phyloP scores from a whole-genome alignment of 2,113 vertebrate species.

The Dissostichus mawsoni region DNA sequence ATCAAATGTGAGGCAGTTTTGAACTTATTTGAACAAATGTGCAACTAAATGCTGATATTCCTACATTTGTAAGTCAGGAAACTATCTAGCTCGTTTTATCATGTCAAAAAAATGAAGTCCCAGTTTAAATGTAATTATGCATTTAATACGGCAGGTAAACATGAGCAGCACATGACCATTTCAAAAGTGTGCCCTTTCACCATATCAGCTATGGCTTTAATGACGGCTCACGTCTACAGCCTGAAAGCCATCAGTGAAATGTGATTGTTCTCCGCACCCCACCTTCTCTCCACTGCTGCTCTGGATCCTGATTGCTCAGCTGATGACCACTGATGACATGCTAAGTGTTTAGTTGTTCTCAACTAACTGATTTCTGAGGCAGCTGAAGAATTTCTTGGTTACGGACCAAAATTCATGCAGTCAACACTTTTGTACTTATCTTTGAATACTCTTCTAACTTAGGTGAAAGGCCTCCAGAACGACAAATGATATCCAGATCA shows the following conservation, averaged over 20 bases:
- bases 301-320: background rate
- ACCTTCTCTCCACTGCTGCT: background rate
- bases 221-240: background rate
- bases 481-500: background rate
- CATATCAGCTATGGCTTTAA: background rate
- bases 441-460: background rate
- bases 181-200: background rate
- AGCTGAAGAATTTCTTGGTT: background rate
- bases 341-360: background rate
- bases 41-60: no score
- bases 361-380: background rate
- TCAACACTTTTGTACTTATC: background rate
- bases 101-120: background rate
- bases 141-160: background rate
- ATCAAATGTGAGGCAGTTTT: no score
- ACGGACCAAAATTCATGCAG: background rate
- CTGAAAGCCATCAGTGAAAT: background rate
- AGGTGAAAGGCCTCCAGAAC: background rate
- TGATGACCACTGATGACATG: no score
- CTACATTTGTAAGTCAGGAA: no score
- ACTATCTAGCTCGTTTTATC: no score
- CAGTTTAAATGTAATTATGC: background rate
- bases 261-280: no score
- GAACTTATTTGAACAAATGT: no score
- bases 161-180: background rate